phyloP scores from a whole-genome alignment of 2,888 invertebrate genomes.

The Ypsolopha sequella region DNA sequence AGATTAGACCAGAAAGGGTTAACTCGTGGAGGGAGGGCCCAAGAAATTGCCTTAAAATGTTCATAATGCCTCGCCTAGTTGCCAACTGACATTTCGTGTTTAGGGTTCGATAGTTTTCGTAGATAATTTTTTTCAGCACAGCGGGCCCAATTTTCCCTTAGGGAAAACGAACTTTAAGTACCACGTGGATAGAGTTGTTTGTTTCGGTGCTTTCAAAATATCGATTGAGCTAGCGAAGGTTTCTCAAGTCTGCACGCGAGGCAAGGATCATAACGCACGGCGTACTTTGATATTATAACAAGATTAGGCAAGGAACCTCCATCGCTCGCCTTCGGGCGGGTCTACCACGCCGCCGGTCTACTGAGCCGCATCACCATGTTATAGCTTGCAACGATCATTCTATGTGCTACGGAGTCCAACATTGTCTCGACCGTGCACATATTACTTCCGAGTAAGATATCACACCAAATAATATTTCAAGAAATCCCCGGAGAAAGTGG shows the following conservation, averaged over 20 bases:
- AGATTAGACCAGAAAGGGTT: no score
- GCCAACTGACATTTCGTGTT: conserved; percentile 25
- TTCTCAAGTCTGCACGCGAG: conserved; percentile 54
- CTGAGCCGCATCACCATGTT: background rate
- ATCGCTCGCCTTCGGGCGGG: background rate
- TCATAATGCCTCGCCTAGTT: conserved; percentile 17
- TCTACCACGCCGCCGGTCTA: background rate
- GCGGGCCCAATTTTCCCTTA: conserved; percentile 17
- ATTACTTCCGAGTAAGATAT: background rate
- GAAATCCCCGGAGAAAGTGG: background rate
- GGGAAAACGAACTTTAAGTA: conserved; percentile 34
- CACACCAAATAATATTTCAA: background rate
- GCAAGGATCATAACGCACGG: conserved; percentile 45
- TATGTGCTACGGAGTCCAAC: background rate
- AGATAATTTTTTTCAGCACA: conserved; percentile 32
- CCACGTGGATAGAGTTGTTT: conserved; percentile 44
- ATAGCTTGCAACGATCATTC: background rate
- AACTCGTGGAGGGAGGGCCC: background rate
- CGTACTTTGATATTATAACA: conserved; percentile 48
- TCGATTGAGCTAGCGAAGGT: conserved; percentile 50
- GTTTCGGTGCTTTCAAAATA: conserved; percentile 39
- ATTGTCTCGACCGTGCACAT: background rate
- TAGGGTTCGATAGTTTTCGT: conserved; percentile 35
- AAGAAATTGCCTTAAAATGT: conserved; percentile 6
- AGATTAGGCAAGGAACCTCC: conserved; percentile 28